Base-by-base conservation (phyloP, 1,140 invertebrate species). In the Theocolax elegans region DNA sequence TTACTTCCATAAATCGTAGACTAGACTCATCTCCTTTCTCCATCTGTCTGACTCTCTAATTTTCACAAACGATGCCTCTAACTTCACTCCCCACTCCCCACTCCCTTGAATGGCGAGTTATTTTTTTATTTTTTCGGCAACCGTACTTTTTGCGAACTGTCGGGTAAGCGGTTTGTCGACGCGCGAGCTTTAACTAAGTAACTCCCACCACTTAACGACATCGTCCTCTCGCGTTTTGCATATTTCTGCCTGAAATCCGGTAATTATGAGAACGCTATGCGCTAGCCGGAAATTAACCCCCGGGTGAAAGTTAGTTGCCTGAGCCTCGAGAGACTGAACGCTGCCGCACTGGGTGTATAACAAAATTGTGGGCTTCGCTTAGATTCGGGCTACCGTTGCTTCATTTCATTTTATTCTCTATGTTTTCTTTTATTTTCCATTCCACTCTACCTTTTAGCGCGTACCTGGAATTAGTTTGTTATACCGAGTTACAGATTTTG, bases 281-380 rank as follows among this genome's bases (percentile, higher is more conserved):
- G 49, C 38, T 12, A 35, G 49, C 48, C 59, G 67, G 49, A 68
- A 69, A 69, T 62, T 69, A 69, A 69, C 38, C 67, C 35, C 35
- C 58, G 21, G 51, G 35, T 31, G 67, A 63, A 69, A 69, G 58
- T 69, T 69, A 54, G 58, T 67, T 29, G 65, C 7, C 53, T 35
- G 15, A 58, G 53, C 40, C 9, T 13, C 56, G 17, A 35, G 31
- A 35, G 31, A 35, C 31, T 35, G 10, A 6, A 35, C 10, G 10
- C 31, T 35, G 10, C 31, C 10, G 4, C 31, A 17, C 56, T 27
- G 13, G 15, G 40, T 21, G 10, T 35, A 40, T 60, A 59, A 48
- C 40, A 29, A 31, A 59, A 59, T 67, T 38, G 65, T 19, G 44
- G 54, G 25, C 44, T 59, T 49, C 38, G 9, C 44, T 25, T 44